A percentile compares a stretch with the other conserved stretches of the same genome.
phyloP scores from a whole-genome alignment of 2,888 invertebrate genomes.

The Boloria selene region DNA sequence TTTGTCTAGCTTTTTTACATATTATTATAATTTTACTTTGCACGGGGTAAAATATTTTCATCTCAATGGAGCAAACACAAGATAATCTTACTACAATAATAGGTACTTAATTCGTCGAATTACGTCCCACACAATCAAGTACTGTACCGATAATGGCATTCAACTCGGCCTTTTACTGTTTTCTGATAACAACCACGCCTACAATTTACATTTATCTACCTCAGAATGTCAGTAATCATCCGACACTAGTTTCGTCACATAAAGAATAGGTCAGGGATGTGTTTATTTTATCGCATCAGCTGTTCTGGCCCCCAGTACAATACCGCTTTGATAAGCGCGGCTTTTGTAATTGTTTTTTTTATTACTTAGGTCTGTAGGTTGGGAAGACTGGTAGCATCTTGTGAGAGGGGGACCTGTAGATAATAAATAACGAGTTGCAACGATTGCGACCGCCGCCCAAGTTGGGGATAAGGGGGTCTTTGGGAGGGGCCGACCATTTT shows the following conservation, averaged over 20 bases:
- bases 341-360: slow-evolving; percentile 43
- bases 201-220: slow-evolving; percentile 50
- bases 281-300: slow-evolving; percentile 61
- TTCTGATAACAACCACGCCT: slow-evolving; percentile 45
- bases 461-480: slow-evolving; percentile 69
- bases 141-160: slow-evolving; percentile 34
- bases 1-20: slow-evolving; percentile 50
- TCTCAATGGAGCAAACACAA: neutral
- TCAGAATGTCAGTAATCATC: slow-evolving; percentile 50
- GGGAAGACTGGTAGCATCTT: slow-evolving; percentile 36
- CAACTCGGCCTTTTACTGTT: slow-evolving; percentile 33
- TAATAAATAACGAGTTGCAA: slow-evolving; percentile 81
- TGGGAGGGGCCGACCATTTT: slow-evolving; percentile 80
- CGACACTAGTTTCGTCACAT: slow-evolving; percentile 54
- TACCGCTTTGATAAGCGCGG: slow-evolving; percentile 42
- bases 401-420: slow-evolving; percentile 62
- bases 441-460: slow-evolving; percentile 76
- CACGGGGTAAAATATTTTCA: slow-evolving; percentile 23
- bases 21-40: slow-evolving; percentile 30
- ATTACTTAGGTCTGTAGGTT: slow-evolving; percentile 36
- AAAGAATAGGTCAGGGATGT: slow-evolving; percentile 58
- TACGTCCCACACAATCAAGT: slow-evolving; percentile 19
- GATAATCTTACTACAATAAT: neutral
- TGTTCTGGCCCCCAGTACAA: slow-evolving; percentile 48
- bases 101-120: neutral